phyloP scores from a whole-genome alignment of 2,888 invertebrate genomes.

The Neelides folsomi region DNA sequence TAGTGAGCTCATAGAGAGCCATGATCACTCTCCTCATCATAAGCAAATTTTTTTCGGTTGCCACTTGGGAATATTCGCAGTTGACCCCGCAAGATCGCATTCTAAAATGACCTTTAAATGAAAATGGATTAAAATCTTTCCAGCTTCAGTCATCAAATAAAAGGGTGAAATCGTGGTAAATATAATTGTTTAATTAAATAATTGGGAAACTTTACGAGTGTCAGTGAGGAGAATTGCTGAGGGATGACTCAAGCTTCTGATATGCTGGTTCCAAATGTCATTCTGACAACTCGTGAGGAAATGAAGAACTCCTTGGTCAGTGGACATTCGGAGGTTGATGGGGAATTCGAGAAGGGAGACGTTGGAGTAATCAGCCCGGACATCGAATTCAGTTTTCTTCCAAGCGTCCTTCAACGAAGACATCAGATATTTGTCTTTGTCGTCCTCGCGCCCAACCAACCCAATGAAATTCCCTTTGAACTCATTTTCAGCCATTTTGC shows the following conservation, averaged over 20 bases:
- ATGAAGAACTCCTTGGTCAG: constrained; percentile 19
- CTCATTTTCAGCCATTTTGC: constrained; percentile 7
- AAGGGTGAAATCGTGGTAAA: no score
- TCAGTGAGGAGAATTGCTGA: constrained; percentile 34
- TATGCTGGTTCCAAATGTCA: constrained; percentile 34
- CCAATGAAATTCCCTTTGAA: constrained; percentile 32
- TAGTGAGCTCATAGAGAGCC: not conserved
- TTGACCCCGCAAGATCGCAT: no score
- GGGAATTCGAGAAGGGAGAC: constrained; percentile 14
- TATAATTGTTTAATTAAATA: no score
- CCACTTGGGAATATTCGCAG: no score
- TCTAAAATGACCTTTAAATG: no score
- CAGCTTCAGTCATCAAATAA: no score
- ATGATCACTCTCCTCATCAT: not conserved
- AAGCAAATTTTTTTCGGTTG: no score
- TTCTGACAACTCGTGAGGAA: constrained; percentile 33
- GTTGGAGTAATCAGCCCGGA: not conserved
- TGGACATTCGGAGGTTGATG: not conserved
- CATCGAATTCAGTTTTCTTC: constrained; percentile 5
- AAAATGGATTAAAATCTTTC: no score
- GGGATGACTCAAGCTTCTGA: constrained; percentile 6
- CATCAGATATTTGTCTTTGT: constrained; percentile 24
- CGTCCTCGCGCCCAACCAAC: constrained; percentile 27
- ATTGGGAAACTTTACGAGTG: no score
- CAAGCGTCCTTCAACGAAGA: constrained; percentile 14